A percentile compares a stretch with the other conserved stretches of the same genome.
phyloP scores from a whole-genome alignment of 1,140 invertebrate genomes.

The Pollicipes pollicipes region DNA sequence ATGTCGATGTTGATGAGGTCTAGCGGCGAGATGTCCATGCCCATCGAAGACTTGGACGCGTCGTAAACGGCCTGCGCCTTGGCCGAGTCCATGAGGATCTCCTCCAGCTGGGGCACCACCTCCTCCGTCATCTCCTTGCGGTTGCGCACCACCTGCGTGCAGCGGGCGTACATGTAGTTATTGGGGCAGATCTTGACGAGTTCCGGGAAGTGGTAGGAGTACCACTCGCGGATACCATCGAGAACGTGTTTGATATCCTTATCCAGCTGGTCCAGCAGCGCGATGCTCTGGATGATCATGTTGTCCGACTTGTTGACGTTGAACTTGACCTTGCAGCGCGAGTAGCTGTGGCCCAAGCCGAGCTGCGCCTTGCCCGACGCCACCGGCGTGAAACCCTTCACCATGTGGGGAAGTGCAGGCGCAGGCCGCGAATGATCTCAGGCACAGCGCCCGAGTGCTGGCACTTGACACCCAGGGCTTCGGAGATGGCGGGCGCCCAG shows the following conservation, averaged over 20 bases:
- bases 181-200: conserved; percentile 90
- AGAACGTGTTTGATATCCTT: conserved; percentile 98
- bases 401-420: conserved; percentile 72
- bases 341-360: conserved; percentile 96
- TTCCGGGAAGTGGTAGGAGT: conserved; percentile 98
- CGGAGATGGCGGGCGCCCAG: conserved; percentile 72
- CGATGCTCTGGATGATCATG: conserved; percentile 99
- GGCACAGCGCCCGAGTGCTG: conserved; percentile 69
- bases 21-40: conserved; percentile 91
- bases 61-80: conserved; percentile 82
- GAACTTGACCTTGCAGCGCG: conserved; percentile 92
- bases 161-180: conserved; percentile 76
- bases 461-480: conserved; percentile 58
- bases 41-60: conserved; percentile 92
- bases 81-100: conserved; percentile 76
- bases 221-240: conserved; percentile 80
- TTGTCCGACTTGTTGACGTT: conserved; percentile 97
- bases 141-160: conserved; percentile 72
- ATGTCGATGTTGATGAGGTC: conserved; percentile 91
- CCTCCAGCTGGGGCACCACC: conserved; percentile 52
- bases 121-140: conserved; percentile 67
- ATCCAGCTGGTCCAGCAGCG: conserved; percentile 88
- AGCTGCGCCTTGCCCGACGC: conserved; percentile 68
- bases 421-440: conserved; percentile 51
- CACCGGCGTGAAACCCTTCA: conserved; percentile 64